A percentile compares a stretch with the other conserved stretches of the same genome.
phyloP scores from a whole-genome alignment of 2,888 invertebrate genomes.

The Lycophotia porphyrea region DNA sequence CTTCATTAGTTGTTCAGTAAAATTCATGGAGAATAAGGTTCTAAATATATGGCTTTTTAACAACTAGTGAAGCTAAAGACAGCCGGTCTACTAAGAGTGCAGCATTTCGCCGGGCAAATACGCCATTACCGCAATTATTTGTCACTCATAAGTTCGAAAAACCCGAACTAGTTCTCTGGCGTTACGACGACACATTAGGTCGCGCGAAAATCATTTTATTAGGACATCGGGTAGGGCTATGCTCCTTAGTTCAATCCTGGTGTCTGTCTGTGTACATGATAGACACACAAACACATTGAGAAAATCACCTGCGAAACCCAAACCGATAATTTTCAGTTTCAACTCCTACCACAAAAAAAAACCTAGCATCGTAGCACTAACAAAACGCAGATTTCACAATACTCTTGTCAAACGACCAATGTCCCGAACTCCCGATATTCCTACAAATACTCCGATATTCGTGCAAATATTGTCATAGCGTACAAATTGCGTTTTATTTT shows the following conservation, averaged over 20 bases:
- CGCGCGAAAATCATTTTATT: not conserved
- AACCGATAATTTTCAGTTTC: not conserved
- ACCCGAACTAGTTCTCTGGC: not conserved
- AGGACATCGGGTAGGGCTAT: not conserved
- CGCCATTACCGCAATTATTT: too few relatives aligned
- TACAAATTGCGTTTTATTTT: slow-evolving; percentile 15
- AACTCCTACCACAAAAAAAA: not conserved
- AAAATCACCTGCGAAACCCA: not conserved
- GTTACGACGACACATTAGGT: not conserved
- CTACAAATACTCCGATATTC: slow-evolving; percentile 10
- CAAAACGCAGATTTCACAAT: slow-evolving; percentile 17
- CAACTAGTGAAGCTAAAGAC: not conserved
- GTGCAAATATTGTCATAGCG: slow-evolving; percentile 4
- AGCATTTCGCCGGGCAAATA: too few relatives aligned
- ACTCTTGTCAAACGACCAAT: slow-evolving; percentile 19
- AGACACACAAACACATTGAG: not conserved
- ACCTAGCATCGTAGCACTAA: not conserved
- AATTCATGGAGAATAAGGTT: not conserved
- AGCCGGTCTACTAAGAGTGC: too few relatives aligned
- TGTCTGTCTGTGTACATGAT: not conserved
- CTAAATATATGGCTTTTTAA: not conserved
- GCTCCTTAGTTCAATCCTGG: not conserved
- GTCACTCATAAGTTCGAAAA: not conserved
- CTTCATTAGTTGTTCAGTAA: not conserved
- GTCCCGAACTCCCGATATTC: slow-evolving; percentile 18